A percentile compares a stretch with the other conserved stretches of the same genome.
Evolutionary conservation across 1,140 invertebrate genomes (phyloP).

Genomic region (Drosophila nigrodunni): DNA sequence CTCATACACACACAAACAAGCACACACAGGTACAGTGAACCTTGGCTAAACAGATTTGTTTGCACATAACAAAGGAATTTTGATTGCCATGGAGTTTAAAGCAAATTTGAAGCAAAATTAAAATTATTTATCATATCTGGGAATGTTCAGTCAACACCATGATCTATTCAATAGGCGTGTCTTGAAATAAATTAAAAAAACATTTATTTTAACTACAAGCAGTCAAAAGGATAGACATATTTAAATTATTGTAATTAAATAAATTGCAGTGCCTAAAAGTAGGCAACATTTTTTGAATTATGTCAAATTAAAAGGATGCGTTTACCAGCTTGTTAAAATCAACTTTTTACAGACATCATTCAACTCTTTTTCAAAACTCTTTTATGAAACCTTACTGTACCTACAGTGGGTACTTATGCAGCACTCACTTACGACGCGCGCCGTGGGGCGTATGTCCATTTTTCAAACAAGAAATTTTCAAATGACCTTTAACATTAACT

Average conservation of each 20-base stretch:
- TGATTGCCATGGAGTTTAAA: not conserved
- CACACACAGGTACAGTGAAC: constrained; percentile 30
- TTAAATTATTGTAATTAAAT: too few species aligned
- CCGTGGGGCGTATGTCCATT: constrained; percentile 44
- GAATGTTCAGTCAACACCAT: too few species aligned
- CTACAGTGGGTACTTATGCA: constrained; percentile 17
- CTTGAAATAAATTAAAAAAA: too few species aligned
- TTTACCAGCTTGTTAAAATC: not conserved
- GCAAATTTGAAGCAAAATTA: not conserved
- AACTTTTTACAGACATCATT: not conserved
- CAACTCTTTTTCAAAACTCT: not conserved
- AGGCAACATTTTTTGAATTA: too few species aligned
- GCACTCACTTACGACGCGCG: constrained; percentile 12
- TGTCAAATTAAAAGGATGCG: too few species aligned
- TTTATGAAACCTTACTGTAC: constrained; percentile 20
- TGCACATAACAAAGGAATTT: not conserved
- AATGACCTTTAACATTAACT: constrained; percentile 79
- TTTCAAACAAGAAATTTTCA: constrained; percentile 73
- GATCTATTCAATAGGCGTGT: too few species aligned
- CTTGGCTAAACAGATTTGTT: constrained; percentile 9
- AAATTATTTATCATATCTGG: too few species aligned
- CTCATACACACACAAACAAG: constrained; percentile 17
- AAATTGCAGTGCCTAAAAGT: too few species aligned
- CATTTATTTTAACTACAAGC: too few species aligned
- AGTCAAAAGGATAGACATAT: too few species aligned